Evolutionary conservation across 2,797 vertebrate genomes (phyloP).

Genomic region (Catamblyrhynchus diadema): DNA sequence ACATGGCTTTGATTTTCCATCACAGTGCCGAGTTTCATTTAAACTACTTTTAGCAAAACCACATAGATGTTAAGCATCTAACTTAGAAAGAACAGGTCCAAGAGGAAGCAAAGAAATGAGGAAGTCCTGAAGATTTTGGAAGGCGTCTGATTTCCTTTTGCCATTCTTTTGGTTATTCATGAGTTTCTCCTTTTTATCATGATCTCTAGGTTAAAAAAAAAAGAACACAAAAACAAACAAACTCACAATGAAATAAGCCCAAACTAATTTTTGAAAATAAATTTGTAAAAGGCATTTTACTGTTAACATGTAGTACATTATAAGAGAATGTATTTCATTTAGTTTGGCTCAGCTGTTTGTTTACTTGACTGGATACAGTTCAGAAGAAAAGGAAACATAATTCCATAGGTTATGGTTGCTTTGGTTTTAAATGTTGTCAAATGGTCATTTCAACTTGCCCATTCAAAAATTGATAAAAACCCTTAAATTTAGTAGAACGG

Average conservation of each 20-base stretch:
- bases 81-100: neutral
- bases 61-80: neutral
- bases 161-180: neutral
- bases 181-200: neutral
- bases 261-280: neutral
- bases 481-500: neutral
- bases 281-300: neutral
- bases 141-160: neutral
- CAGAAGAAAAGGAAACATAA: neutral
- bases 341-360: neutral
- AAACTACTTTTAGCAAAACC: neutral
- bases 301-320: neutral
- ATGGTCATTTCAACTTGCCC: neutral
- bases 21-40: neutral
- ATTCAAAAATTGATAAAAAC: neutral
- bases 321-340: neutral
- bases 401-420: neutral
- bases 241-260: neutral
- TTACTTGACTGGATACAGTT: neutral
- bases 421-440: neutral
- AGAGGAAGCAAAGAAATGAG: neutral
- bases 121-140: neutral
- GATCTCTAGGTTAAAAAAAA: neutral
- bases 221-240: accelerated
- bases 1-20: neutral